Percentiles rank a stretch among this genome's conserved stretches.
phyloP scores from a whole-genome alignment of 2,113 vertebrate genomes.

The Haemorhous mexicanus region DNA sequence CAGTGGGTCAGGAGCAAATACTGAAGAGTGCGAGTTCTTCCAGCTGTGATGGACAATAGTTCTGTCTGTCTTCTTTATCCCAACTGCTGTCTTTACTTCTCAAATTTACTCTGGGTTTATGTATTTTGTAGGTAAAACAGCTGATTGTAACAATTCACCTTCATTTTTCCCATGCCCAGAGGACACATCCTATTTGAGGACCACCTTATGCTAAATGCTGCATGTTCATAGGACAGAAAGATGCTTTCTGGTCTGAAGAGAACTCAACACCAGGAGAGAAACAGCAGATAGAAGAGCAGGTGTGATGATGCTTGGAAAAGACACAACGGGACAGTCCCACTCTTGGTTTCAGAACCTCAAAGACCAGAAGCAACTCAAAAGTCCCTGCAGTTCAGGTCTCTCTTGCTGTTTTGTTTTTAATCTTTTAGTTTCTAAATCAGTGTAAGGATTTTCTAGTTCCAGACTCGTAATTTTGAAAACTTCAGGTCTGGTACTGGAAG shows the following conservation, averaged over 20 bases:
- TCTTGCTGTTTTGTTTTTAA: background rate
- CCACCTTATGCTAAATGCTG: background rate
- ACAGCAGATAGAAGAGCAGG: background rate
- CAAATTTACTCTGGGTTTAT: background rate
- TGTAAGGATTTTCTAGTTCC: background rate
- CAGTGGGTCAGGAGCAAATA: background rate
- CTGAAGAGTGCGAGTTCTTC: background rate
- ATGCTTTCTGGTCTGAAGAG: background rate
- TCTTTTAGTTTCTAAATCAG: conserved; percentile 29
- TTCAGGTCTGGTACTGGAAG: background rate
- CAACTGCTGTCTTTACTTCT: background rate
- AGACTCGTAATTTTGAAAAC: background rate
- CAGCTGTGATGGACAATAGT: background rate
- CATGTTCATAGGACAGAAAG: background rate
- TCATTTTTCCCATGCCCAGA: background rate
- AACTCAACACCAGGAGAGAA: background rate
- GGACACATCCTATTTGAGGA: background rate
- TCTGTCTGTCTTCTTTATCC: background rate
- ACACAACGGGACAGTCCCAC: fast-evolving
- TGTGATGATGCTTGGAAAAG: background rate
- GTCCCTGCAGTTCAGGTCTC: background rate
- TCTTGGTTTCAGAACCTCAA: background rate
- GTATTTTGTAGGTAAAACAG: fast-evolving
- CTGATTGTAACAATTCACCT: background rate
- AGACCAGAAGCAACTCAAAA: background rate